Base-by-base conservation (phyloP, 2,888 invertebrate species). In the Nematopogon swammerdamellus region DNA sequence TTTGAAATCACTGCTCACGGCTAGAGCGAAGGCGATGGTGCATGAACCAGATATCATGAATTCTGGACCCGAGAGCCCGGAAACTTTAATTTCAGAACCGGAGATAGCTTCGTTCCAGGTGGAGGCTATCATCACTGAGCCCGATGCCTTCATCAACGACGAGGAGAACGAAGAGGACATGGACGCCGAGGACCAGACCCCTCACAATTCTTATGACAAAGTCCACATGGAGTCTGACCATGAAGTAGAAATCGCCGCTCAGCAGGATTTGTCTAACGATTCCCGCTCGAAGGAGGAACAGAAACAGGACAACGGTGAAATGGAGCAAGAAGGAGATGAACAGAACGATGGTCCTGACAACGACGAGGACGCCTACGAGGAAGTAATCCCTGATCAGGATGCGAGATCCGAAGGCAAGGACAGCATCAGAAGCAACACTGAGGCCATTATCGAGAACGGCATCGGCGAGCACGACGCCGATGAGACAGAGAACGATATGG, bases 81-180 rank as follows among this genome's bases (percentile, higher is more conserved):
- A 80, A 58, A 79, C 79, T 10, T 61, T 80, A 48, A 77, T 80
- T 60, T 80, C 80, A 1, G 79, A 80, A 57, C 80, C 80, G 8
- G 80, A 80, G 63, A 74, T 80, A 46, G 72, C 80, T 11, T 77
- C 79, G 17, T 80, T 80, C 54, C 80, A 80, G 67, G 80, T 80
- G 17, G 80, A 80, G 59, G 59, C 80, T 20, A 79, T 80, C 52
- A 59, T 80, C 42, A 70, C 79, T 1, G 80, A 80, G 56, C 80
- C 79, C 1, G 76, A 72, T 54, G 65, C 62, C 2, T 75, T 67
- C 53, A 70, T 19, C 63, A 63, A 48, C 62, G 64, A 65, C 51
- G 57, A 58, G 3, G 61, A 62, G 14, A 59, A 49, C n/a, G 65
- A 68, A 0, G 68, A 67, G 16, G 68, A 66, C 51, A 57, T 52